A percentile compares a stretch with the other conserved stretches of the same genome.
These are phyloP conservation scores for Saxicola maurus DNA, from an alignment of 2,797 vertebrate species.

Conservation along the genomic window DNA sequence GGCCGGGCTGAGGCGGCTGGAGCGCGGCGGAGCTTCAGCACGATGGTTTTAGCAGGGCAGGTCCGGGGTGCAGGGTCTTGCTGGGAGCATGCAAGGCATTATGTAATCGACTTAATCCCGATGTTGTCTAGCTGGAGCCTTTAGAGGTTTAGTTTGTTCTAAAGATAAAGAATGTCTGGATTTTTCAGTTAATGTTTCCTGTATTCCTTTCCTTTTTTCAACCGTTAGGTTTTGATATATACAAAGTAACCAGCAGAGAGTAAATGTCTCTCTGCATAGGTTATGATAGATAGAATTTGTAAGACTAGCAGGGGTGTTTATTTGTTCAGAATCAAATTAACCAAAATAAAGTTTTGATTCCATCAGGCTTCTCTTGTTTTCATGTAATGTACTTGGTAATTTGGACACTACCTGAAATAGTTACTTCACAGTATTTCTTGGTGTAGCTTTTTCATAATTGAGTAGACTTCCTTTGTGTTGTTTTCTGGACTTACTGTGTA, in stretches of 20 bases:
- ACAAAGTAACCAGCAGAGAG: not conserved
- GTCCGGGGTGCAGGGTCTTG: not conserved
- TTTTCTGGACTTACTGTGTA: not conserved
- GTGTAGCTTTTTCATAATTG: not conserved
- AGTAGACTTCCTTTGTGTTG: not conserved
- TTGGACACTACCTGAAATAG: not conserved
- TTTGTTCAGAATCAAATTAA: not conserved
- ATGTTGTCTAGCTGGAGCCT: not conserved
- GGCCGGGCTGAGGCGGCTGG: not conserved
- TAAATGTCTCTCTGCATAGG: accelerated
- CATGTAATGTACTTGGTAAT: not conserved
- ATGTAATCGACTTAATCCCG: not conserved
- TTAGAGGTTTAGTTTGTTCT: not conserved
- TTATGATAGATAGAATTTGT: not conserved
- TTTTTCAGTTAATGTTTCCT: not conserved
- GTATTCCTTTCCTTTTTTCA: not conserved
- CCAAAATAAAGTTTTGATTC: not conserved
- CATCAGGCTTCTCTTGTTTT: not conserved
- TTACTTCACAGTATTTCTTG: not conserved
- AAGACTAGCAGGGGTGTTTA: not conserved
- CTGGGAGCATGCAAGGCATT: not conserved
- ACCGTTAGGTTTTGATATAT: not conserved
- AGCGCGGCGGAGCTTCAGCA: not conserved
- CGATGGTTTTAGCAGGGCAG: not conserved
- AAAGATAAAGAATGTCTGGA: not conserved